Base-by-base conservation (phyloP, 2,113 vertebrate species). In the Carlito syrichta region DNA sequence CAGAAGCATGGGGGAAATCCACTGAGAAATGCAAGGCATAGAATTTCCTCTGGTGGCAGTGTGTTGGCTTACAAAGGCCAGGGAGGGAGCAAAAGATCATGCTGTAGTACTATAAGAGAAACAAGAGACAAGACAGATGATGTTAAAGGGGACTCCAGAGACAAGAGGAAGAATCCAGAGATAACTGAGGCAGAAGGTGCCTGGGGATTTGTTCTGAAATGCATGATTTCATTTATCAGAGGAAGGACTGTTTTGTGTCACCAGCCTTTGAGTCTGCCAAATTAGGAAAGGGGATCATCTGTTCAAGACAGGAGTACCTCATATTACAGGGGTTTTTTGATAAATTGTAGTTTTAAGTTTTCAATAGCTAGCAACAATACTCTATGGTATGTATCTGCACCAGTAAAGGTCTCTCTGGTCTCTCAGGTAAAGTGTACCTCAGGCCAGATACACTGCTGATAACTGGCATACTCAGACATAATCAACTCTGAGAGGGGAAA, bases 51-150 rank as follows among this genome's bases (percentile, higher is more conserved):
- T 91, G 73, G 96, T 43, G 95, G 43, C 69, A 73, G 94, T 74
- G 77, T 98, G 98, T 97, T 97, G 95, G 96, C 77, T 74, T 97
- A 88, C 45, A 35, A 83, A 97, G 96, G 87, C 85, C 93, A 97
- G 69, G 38, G 96, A 95, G 35, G 89, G 83, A 98, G 89, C 43
- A 76, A 95, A 95, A 94, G 97, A 97, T 96, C 83, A 13, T 92
- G 98, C 82, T 97, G 63, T 95, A 97, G 68, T 40, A 82, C 84
- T 96, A 77, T 71, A 66, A 74, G 90, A 40, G 78, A 98, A 97
- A 88, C 60, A 91, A 97, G 95, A 96, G 91, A 88, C 74, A 95
- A 98, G 89, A 97, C 73, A 98, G 69, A 92, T 93, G 56, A 45
- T 96, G 73, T 94, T 74, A 97, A 95, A 97, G 73, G 58, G 82